These are phyloP conservation scores for Microtus obscurus DNA, from an alignment of 2,797 vertebrate genomes.

Conservation along the genomic window DNA sequence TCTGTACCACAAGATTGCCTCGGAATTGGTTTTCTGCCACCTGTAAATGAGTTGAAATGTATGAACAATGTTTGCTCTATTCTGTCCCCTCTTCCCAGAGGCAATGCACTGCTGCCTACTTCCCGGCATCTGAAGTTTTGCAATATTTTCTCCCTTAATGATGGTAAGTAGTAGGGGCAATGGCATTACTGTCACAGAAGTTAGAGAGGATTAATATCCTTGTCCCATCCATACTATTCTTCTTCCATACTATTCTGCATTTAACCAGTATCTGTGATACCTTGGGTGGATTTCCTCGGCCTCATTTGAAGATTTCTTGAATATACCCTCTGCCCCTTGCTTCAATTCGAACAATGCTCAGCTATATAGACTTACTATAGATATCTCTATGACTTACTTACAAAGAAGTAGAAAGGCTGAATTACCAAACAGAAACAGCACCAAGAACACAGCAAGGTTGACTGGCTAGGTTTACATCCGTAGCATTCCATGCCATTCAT, in stretches of 20 bases:
- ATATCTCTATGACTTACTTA: background rate
- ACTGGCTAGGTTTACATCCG: background rate
- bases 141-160: slow-evolving; percentile 12
- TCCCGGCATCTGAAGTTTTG: background rate
- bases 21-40: slow-evolving; percentile 32
- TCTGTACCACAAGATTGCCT: background rate
- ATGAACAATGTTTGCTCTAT: slow-evolving; percentile 3
- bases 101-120: background rate
- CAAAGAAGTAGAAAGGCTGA: slow-evolving; percentile 26
- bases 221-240: background rate
- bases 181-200: background rate
- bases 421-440: background rate
- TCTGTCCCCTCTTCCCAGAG: background rate
- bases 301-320: background rate
- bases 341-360: background rate
- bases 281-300: slow-evolving; percentile 31
- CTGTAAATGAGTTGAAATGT: background rate
- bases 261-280: background rate
- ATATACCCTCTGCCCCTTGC: background rate
- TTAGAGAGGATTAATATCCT: background rate
- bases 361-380: background rate
- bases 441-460: background rate
- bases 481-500: background rate
- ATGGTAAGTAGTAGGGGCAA: background rate
- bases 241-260: background rate